Base-by-base conservation (phyloP, 1,140 invertebrate genomes). In the Saccostrea cuccullata region DNA sequence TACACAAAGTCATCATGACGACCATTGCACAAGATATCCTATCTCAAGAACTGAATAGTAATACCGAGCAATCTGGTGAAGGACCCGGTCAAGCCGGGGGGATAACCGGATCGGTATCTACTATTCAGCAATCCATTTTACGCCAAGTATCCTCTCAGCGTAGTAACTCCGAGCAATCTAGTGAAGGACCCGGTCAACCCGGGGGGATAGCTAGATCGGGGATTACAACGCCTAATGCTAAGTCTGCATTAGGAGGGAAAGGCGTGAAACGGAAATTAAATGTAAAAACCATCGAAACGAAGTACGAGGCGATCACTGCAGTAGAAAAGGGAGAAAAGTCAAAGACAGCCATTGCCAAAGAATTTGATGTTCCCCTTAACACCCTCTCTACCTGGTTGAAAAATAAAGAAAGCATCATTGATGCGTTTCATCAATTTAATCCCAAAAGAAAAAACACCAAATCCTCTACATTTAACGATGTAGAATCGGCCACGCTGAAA, bases 161-260 rank as follows among this genome's bases (percentile, higher is more conserved):
- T 13, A 56, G 55, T 56, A 56, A 56, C 67, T 56, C 55, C 56
- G 83, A 84, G 55, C 83, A 84, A 84, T 84, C 47, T 26, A 23
- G 83, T 84, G 55, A 84, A n/a, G n/a, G n/a, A n/a, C n/a, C n/a
- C n/a, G n/a, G n/a, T n/a, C n/a, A n/a, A n/a, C n/a, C n/a, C n/a
- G n/a, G n/a, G n/a, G n/a, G n/a, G n/a, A n/a, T n/a, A n/a, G n/a
- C n/a, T n/a, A n/a, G n/a, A n/a, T n/a, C n/a, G n/a, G n/a, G n/a
- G n/a, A n/a, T n/a, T n/a, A n/a, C n/a, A n/a, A n/a, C n/a, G n/a
- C n/a, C n/a, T n/a, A n/a, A n/a, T n/a, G n/a, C n/a, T n/a, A n/a
- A n/a, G n/a, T n/a, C n/a, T n/a, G n/a, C n/a, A n/a, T n/a, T n/a
- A n/a, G n/a, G n/a, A n/a, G n/a, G n/a, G n/a, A n/a, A n/a, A n/a